Evolutionary conservation across 2,113 vertebrate species (phyloP).

Genomic region (Tinamus guttatus): DNA sequence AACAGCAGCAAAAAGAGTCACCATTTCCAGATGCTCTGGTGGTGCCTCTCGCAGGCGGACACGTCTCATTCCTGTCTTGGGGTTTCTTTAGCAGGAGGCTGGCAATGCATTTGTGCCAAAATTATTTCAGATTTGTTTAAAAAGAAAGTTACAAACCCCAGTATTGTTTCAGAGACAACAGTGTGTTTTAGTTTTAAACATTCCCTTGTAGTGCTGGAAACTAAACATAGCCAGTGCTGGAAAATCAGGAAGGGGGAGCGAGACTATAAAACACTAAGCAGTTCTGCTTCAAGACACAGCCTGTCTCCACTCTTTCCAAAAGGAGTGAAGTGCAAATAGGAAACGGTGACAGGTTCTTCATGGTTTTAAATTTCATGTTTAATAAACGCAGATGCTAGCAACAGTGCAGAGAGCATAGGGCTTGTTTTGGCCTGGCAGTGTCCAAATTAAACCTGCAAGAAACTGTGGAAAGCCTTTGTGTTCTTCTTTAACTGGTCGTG

Average conservation of each 20-base stretch:
- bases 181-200: slow-evolving; percentile 50
- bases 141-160: slow-evolving; percentile 64
- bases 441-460: not conserved
- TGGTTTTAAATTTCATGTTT: slow-evolving; percentile 36
- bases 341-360: slow-evolving; percentile 61
- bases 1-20: not conserved
- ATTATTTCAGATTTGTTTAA: slow-evolving; percentile 56
- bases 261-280: slow-evolving; percentile 10
- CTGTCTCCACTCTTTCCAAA: slow-evolving; percentile 30
- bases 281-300: not conserved
- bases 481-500: not conserved
- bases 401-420: not conserved
- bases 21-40: not conserved
- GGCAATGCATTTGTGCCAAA: slow-evolving; percentile 29
- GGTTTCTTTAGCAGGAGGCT: slow-evolving; percentile 29
- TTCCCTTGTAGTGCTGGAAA: slow-evolving; percentile 33
- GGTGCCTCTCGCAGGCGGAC: not conserved
- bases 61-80: not conserved
- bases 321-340: slow-evolving; percentile 56
- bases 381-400: slow-evolving; percentile 48
- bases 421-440: slow-evolving; percentile 2
- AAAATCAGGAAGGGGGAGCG: slow-evolving; percentile 33
- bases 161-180: slow-evolving; percentile 64
- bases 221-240: slow-evolving; percentile 47
- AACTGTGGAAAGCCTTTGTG: not conserved